phyloP scores from a whole-genome alignment of 2,888 invertebrate genomes.

The Andrena bicolor region DNA sequence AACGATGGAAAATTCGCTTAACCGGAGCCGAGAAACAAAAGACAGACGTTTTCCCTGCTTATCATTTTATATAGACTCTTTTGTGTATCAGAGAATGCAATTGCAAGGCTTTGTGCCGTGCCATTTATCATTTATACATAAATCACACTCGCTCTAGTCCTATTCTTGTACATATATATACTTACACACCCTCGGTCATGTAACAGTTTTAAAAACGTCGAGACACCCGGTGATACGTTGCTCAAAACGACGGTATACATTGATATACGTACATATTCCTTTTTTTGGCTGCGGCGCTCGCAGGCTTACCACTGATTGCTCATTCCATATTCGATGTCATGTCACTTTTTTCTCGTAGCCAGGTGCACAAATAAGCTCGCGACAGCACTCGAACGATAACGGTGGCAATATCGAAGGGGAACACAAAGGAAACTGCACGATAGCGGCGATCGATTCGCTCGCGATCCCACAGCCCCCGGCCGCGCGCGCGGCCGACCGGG shows the following conservation, averaged over 20 bases:
- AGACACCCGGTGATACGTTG: constrained; percentile 67
- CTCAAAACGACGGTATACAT: constrained; percentile 67
- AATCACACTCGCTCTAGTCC: constrained; percentile 77
- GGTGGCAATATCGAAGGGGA: constrained; percentile 38
- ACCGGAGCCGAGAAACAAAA: constrained; percentile 14
- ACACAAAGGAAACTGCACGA: constrained; percentile 8
- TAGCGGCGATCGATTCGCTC: constrained; percentile 1
- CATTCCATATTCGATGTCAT: constrained; percentile 78
- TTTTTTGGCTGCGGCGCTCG: constrained; percentile 83
- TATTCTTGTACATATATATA: constrained; percentile 74
- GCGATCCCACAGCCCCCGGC: constrained; percentile 13
- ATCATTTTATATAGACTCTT: constrained; percentile 69
- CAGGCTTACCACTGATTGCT: constrained; percentile 84
- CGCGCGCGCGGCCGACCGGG: background rate
- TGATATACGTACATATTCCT: constrained; percentile 56
- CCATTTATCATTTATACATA: constrained; percentile 77
- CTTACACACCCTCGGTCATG: constrained; percentile 69
- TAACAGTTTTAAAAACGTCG: constrained; percentile 55
- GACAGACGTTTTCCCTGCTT: constrained; percentile 65
- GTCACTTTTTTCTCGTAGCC: constrained; percentile 69
- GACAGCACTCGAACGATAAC: constrained; percentile 45
- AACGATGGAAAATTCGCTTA: constrained; percentile 8
- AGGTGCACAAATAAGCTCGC: constrained; percentile 75
- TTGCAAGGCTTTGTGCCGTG: constrained; percentile 73
- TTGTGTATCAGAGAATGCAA: constrained; percentile 74